phyloP scores from a whole-genome alignment of 92 coral and sea anemone species.

The Actinernus sp. region DNA sequence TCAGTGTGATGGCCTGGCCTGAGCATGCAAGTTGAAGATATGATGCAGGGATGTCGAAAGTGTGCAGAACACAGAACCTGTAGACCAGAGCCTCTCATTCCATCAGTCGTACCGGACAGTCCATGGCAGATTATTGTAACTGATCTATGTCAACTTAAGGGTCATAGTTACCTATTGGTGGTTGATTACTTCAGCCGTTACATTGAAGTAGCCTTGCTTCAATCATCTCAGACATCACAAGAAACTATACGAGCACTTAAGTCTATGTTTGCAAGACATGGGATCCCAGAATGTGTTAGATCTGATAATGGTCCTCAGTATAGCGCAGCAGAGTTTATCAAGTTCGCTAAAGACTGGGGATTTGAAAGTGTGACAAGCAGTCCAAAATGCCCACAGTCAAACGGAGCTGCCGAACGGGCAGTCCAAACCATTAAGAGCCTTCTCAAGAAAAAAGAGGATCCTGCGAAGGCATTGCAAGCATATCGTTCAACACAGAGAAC shows the following conservation, averaged over 20 bases:
- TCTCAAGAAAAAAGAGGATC: slow-evolving; percentile 25
- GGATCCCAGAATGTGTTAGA: slow-evolving; percentile 28
- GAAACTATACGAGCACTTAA: slow-evolving; percentile 49
- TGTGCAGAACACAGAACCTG: slow-evolving; percentile 37
- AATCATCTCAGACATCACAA: slow-evolving; percentile 13
- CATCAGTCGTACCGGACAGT: slow-evolving; percentile 56
- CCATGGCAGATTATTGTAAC: slow-evolving; percentile 66
- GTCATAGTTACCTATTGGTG: slow-evolving; percentile 50
- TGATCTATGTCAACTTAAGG: slow-evolving; percentile 50
- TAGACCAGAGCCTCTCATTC: slow-evolving; percentile 57
- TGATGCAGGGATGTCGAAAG: slow-evolving; percentile 33
- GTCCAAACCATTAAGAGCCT: slow-evolving; percentile 37
- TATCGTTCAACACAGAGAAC: slow-evolving; percentile 23
- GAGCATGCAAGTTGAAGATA: slow-evolving; percentile 41
- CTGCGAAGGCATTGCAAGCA: slow-evolving; percentile 20
- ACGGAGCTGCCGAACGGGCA: slow-evolving; percentile 38
- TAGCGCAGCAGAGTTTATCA: slow-evolving; percentile 29
- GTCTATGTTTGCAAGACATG: slow-evolving; percentile 62
- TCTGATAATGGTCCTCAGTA: slow-evolving; percentile 59
- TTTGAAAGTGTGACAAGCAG: slow-evolving; percentile 39
- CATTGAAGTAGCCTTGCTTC: slow-evolving; percentile 25
- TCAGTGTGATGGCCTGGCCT: slow-evolving; percentile 90
- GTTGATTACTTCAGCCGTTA: slow-evolving; percentile 52
- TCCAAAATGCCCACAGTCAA: slow-evolving; percentile 34
- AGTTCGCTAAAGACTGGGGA: slow-evolving; percentile 58